Evolutionary conservation across 2,113 vertebrate species (phyloP).

Genomic region (Onychorhynchus coronatus): DNA sequence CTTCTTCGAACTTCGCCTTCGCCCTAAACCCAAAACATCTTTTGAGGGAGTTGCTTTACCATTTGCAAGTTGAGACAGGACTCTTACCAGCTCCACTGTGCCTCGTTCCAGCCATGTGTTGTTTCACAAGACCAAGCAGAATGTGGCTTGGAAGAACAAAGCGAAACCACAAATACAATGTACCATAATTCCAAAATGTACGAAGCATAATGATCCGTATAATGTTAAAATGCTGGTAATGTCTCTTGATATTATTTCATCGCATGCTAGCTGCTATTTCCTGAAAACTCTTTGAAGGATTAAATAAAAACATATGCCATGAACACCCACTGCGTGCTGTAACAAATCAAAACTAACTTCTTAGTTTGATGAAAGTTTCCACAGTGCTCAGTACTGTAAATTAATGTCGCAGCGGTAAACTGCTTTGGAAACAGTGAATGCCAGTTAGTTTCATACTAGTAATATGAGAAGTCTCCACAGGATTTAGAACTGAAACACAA

Average conservation of each 20-base stretch:
- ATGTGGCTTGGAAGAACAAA: slow-evolving; percentile 19
- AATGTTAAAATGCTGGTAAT: slow-evolving; percentile 43
- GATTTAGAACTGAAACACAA: neutral
- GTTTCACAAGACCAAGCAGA: neutral
- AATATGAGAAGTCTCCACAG: slow-evolving; percentile 43
- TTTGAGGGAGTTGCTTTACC: neutral
- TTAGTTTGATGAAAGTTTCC: slow-evolving; percentile 54
- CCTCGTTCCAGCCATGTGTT: neutral
- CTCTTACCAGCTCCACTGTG: neutral
- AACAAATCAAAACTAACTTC: slow-evolving; percentile 50
- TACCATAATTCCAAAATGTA: slow-evolving; percentile 11
- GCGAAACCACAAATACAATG: slow-evolving; percentile 18
- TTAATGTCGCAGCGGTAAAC: slow-evolving; percentile 14
- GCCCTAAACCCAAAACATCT: neutral
- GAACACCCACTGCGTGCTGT: slow-evolving; percentile 46
- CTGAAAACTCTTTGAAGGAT: slow-evolving; percentile 53
- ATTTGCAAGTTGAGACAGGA: neutral
- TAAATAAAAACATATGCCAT: slow-evolving; percentile 46
- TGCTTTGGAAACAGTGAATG: slow-evolving; percentile 42
- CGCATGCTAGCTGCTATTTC: slow-evolving; percentile 51
- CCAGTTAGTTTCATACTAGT: slow-evolving; percentile 28
- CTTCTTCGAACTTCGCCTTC: neutral
- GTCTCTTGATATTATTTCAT: slow-evolving; percentile 47
- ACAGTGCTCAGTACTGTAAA: slow-evolving; percentile 5
- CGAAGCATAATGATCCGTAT: neutral